phyloP scores from a whole-genome alignment of 2,888 invertebrate genomes.

The Adela reaumurella region DNA sequence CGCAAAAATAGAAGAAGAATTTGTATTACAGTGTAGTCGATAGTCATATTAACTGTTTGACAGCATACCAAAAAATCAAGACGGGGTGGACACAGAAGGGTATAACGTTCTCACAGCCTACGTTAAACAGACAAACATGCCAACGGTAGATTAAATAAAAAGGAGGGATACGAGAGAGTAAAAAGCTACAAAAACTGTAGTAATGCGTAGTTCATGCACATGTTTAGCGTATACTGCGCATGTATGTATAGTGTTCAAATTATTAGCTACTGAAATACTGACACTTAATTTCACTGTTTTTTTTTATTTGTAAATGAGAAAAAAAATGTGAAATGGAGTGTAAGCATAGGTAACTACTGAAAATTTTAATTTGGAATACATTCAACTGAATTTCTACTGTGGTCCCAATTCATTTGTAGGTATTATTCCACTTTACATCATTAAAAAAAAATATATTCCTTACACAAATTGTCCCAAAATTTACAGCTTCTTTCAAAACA shows the following conservation, averaged over 20 bases:
- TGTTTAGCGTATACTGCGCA: neutral
- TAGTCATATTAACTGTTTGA: conserved; percentile 53
- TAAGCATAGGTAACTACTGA: conserved; percentile 5
- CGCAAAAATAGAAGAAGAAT: conserved; percentile 20
- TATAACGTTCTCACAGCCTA: conserved; percentile 52
- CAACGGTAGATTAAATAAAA: conserved; percentile 21
- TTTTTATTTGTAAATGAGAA: too few relatives aligned
- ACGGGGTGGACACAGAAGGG: conserved; percentile 19
- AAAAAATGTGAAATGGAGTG: neutral
- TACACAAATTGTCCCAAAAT: too few relatives aligned
- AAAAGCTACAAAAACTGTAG: neutral
- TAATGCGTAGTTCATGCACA: neutral
- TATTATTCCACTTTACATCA: too few relatives aligned
- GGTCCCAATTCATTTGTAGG: too few relatives aligned
- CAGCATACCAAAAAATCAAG: conserved; percentile 19
- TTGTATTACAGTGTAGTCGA: conserved; percentile 22
- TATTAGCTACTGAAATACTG: neutral
- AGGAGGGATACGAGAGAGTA: neutral
- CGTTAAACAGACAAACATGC: conserved; percentile 36
- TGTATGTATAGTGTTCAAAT: neutral
- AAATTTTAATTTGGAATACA: conserved; percentile 6
- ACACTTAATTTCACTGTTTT: neutral
- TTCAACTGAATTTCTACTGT: conserved; percentile 4
- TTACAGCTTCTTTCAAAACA: too few relatives aligned
- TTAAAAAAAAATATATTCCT: too few relatives aligned